phyloP scores from a whole-genome alignment of 2,888 invertebrate species.

The Papilio gigon region DNA sequence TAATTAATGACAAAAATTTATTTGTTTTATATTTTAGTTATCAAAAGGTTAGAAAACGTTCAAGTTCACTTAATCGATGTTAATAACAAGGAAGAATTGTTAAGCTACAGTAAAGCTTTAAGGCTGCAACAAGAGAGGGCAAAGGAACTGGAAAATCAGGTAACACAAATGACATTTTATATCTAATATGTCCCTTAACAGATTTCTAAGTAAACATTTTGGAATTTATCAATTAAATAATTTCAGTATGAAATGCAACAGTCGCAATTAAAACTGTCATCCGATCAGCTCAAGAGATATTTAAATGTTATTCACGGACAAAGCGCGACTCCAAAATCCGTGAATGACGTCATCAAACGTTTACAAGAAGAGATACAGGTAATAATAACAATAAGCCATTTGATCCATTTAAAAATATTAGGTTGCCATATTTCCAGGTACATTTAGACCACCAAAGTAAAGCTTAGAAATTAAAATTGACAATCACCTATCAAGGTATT shows the following conservation, averaged over 20 bases:
- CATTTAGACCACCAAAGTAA: too few species aligned
- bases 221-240: too few species aligned
- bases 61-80: constrained; percentile 85
- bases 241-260: constrained; percentile 76
- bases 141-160: constrained; percentile 76
- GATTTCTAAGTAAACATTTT: too few species aligned
- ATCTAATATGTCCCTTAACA: too few species aligned
- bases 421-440: too few species aligned
- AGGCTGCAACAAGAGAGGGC: constrained; percentile 80
- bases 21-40: constrained; percentile 62
- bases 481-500: too few species aligned
- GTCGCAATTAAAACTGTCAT: constrained; percentile 71
- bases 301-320: constrained; percentile 81
- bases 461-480: too few species aligned
- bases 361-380: constrained; percentile 89
- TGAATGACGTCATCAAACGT: constrained; percentile 86
- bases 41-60: constrained; percentile 77
- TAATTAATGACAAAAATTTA: background rate
- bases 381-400: too few species aligned
- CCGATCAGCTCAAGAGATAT: constrained; percentile 85
- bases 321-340: constrained; percentile 76
- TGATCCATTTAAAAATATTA: too few species aligned
- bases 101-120: constrained; percentile 78
- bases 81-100: constrained; percentile 85
- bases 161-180: constrained; percentile 46